Percentiles rank a stretch among this genome's conserved stretches.
These are phyloP conservation scores for Drosophila tanythrix DNA, from an alignment of 2,888 invertebrate genomes.

Conservation along the genomic window DNA sequence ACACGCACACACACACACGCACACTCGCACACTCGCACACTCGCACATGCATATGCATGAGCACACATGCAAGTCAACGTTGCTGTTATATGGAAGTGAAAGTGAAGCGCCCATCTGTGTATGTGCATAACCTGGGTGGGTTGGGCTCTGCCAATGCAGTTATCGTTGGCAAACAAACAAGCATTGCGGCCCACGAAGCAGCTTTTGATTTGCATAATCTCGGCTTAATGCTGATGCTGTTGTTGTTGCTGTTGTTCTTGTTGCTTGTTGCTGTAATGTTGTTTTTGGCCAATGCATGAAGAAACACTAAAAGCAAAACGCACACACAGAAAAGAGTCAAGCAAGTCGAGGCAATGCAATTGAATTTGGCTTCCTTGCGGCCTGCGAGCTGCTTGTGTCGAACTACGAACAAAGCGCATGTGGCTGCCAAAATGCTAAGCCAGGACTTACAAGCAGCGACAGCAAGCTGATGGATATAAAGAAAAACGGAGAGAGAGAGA, in stretches of 20 bases:
- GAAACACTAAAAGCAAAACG: constrained; percentile 16
- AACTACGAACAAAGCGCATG: constrained; percentile 43
- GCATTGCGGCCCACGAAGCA: constrained; percentile 39
- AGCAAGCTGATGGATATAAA: constrained; percentile 7
- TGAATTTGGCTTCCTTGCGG: constrained; percentile 46
- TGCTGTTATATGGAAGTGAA: constrained; percentile 45
- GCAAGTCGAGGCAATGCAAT: constrained; percentile 42
- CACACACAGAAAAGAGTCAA: background rate
- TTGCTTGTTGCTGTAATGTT: constrained; percentile 4
- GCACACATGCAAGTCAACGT: constrained; percentile 37
- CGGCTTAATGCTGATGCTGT: constrained; percentile 41
- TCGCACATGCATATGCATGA: constrained; percentile 50
- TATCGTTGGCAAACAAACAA: constrained; percentile 37
- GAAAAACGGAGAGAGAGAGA: background rate
- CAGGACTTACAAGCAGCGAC: constrained; percentile 48
- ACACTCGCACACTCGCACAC: constrained; percentile 5
- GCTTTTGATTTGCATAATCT: constrained; percentile 63
- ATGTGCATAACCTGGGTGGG: background rate
- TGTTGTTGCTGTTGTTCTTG: constrained; percentile 10
- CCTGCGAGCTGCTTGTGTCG: constrained; percentile 28
- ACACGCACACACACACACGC: constrained; percentile 2
- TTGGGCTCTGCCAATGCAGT: constrained; percentile 27
- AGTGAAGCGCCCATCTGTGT: constrained; percentile 16
- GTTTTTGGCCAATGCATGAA: constrained; percentile 7
- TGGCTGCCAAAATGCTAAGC: constrained; percentile 47